A percentile compares a stretch with the other conserved stretches of the same genome.
Evolutionary conservation across 1,140 invertebrate species (phyloP).

Genomic region (Drosophila kikkawai): DNA sequence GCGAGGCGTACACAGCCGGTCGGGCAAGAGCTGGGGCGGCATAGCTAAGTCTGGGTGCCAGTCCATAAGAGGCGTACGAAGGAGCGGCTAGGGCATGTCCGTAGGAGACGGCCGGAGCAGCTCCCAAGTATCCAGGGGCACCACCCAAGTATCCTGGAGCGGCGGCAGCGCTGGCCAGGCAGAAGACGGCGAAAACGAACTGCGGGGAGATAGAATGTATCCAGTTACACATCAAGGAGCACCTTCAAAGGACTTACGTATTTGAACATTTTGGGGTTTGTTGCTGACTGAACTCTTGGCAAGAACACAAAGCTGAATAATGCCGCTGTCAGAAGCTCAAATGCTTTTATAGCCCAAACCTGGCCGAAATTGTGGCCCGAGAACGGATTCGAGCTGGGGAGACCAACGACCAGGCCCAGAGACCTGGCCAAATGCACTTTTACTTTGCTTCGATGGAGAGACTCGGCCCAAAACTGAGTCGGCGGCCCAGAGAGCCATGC

Average conservation of each 20-base stretch:
- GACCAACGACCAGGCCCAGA: slow-evolving; percentile 31
- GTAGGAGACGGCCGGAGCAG: slow-evolving; percentile 55
- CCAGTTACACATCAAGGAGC: neutral
- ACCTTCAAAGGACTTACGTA: slow-evolving; percentile 54
- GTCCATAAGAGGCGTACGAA: slow-evolving; percentile 50
- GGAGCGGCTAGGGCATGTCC: slow-evolving; percentile 49
- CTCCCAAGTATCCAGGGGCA: slow-evolving; percentile 32
- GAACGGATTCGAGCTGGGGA: slow-evolving; percentile 25
- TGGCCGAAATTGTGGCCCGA: slow-evolving; percentile 47
- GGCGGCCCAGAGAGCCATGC: slow-evolving; percentile 62
- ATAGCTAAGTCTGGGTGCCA: slow-evolving; percentile 52
- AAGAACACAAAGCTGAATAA: slow-evolving; percentile 79
- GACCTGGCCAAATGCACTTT: slow-evolving; percentile 58
- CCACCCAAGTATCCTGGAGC: slow-evolving; percentile 76
- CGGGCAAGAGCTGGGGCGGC: slow-evolving; percentile 52
- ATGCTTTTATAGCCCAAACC: slow-evolving; percentile 77
- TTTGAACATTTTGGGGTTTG: slow-evolving; percentile 71
- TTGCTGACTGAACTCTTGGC: slow-evolving; percentile 44
- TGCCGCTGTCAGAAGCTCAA: slow-evolving; percentile 50
- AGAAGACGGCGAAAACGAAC: slow-evolving; percentile 64
- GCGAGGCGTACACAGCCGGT: slow-evolving; percentile 35
- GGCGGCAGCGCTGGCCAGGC: slow-evolving; percentile 73
- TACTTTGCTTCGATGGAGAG: slow-evolving; percentile 67
- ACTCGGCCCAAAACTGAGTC: slow-evolving; percentile 38
- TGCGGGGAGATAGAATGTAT: slow-evolving; percentile 7